phyloP scores from a whole-genome alignment of 2,797 vertebrate genomes.

The Cirrhinus mrigala region DNA sequence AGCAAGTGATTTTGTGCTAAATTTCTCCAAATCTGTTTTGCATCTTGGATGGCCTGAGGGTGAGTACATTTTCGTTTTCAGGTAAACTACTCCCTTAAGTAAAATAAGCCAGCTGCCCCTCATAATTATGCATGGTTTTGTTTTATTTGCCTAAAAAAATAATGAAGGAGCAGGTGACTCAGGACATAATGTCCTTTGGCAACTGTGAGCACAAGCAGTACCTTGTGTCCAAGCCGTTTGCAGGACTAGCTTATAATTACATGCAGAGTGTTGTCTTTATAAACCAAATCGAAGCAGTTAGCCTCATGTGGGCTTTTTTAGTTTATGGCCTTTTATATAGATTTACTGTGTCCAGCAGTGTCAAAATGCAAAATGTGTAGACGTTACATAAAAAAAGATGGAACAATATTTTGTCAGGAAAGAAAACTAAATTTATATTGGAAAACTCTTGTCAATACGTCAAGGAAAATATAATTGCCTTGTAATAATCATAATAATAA shows the following conservation, averaged over 20 bases:
- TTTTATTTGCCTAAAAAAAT: background rate
- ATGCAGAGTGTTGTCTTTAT: background rate
- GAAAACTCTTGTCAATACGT: background rate
- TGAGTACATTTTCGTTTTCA: background rate
- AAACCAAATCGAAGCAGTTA: background rate
- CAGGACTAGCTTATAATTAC: background rate
- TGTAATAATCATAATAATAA: background rate
- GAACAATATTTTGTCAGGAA: background rate
- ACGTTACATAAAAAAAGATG: background rate
- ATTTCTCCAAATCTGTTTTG: background rate
- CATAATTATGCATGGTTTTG: background rate
- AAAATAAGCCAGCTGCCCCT: background rate
- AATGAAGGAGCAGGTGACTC: background rate
- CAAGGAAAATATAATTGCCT: background rate
- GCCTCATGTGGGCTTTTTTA: background rate
- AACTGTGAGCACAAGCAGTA: slow-evolving; percentile 4
- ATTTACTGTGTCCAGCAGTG: background rate
- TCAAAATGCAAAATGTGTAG: background rate
- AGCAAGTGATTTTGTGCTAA: background rate
- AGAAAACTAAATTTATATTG: background rate
- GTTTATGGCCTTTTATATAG: background rate
- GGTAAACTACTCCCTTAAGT: background rate
- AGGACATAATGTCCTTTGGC: background rate
- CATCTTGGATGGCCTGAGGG: background rate
- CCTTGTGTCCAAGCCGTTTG: background rate